Evolutionary conservation across 30 jellyfish, hydroid and myxozoan genomes (phyloP), one percentile per base, ranked within the genome.

Genomic region (Hydractinia symbiolongicarpus): DNA sequence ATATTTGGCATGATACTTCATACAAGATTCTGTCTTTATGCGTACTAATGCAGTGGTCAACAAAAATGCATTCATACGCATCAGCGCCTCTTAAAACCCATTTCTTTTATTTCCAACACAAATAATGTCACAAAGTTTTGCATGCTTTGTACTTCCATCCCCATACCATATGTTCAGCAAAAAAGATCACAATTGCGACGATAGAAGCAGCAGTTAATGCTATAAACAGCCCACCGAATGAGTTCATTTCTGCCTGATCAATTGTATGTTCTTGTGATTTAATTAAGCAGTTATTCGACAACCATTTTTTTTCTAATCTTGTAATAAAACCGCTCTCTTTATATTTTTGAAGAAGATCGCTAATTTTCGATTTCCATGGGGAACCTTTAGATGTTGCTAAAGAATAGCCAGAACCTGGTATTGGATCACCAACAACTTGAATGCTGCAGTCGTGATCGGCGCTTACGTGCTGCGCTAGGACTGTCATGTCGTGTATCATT

Each of bases 381-480:
- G 74, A 64, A 7, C 9, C 9, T 13, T 64, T 64, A n/a, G 74
- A 64, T 7, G 6, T n/a, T n/a, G 52, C 7, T 1, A 64, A 1
- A 13, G 52, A 44, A 13, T 1, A 64, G 0, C 74, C 74, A 13
- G 74, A 7, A 64, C 40, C 74, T 44, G 19, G 52, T 1, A 64
- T 64, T 13, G 74, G 74, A 6, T n/a, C 19, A 64, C 74, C 74
- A 64, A 51, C 74, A 64, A 64, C 4, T 64, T 64, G 74, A 6
- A 64, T n/a, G 9, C 8, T 6, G 17, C 74, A 64, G 16, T 64
- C 74, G 7, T 8, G 9, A 6, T 6, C 9, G 1, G 4, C 19
- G 8, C 52, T 50, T 16, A 74, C 83, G 40, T 6, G 4, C 19
- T 64, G 40, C 40, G 4, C 8, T 6, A 64, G 74, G 16, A 64